Base-by-base conservation (phyloP, 2,113 vertebrate species). In the Corythaixoides concolor region DNA sequence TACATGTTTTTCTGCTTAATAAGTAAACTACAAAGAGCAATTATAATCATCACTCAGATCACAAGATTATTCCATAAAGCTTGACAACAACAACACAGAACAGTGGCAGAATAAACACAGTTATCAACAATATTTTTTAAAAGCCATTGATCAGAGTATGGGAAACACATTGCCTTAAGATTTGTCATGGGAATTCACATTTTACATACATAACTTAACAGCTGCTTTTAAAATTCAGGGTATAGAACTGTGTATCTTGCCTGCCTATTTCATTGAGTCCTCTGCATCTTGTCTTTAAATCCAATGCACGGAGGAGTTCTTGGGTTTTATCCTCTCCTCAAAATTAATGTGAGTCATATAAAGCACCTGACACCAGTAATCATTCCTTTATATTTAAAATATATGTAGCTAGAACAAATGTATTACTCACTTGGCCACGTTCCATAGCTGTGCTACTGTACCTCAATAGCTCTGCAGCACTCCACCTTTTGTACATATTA, bases 331-430 rank as follows among this genome's bases (percentile, higher is more conserved):
- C 35, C 17, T 53, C 37, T 72, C n/a, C 77, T 86, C 56, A 74
- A 85, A 89, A 96, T 95, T 70, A 41, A 94, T 90, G 63, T 2
- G 4, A 96, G 27, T 30, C 67, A 58, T 67, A 90, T 78, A 93
- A 85, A 90, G 47, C 68, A 90, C 35, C 76, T 50, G 53, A 94
- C 87, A 91, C 20, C 11, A 6, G 70, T 68, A 76, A 79, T 55
- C 62, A 73, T 77, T 88, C 89, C 87, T 75, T 93, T 91, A 92
- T 88, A 55, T 95, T 95, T 96, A 96, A 96, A 78, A 96, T 85
- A 93, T 70, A 35, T 64, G 56, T 60, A 93, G 83, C 79, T 39
- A 90, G 89, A 90, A 85, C 89, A 83, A 69, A 95, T 11, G 45
- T 60, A 80, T 49, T 87, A 96, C 75, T 80, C 28, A 68, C 80